Percentiles rank a stretch among this genome's conserved stretches.
Conservation (phyloP, 2,888 invertebrate genomes). For the Isoperla grammatica region DNA sequence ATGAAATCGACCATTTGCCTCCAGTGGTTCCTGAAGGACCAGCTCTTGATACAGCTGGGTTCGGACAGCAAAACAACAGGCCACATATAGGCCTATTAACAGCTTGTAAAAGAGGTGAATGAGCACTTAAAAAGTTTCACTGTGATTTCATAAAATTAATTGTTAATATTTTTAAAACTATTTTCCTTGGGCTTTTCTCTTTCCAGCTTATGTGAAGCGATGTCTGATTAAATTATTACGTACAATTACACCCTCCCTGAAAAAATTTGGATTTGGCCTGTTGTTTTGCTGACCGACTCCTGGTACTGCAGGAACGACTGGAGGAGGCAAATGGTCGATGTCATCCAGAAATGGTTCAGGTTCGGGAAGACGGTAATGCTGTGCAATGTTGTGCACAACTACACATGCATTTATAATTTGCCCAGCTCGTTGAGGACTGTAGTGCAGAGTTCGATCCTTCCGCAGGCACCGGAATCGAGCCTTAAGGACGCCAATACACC, state of each 20-base stretch:
- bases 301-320: neutral
- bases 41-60: too few relatives aligned
- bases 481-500: conserved; percentile 18
- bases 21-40: too few relatives aligned
- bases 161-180: too few relatives aligned
- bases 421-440: conserved; percentile 33
- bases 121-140: too few relatives aligned
- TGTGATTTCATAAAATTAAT: too few relatives aligned
- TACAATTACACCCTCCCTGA: neutral
- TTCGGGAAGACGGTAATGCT: neutral
- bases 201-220: neutral
- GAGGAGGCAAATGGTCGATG: neutral
- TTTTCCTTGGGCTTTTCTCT: too few relatives aligned
- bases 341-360: too few relatives aligned
- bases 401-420: conserved; percentile 35
- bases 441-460: conserved; percentile 34
- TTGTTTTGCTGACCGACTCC: neutral
- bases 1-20: too few relatives aligned
- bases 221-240: neutral
- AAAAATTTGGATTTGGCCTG: neutral
- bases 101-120: too few relatives aligned
- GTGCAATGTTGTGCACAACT: too few relatives aligned
- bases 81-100: too few relatives aligned
- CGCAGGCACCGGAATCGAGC: conserved; percentile 33
- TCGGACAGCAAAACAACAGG: too few relatives aligned